A percentile compares a stretch with the other conserved stretches of the same genome.
Conservation (phyloP, 2,113 vertebrate genomes). For the Asarcornis scutulata region DNA sequence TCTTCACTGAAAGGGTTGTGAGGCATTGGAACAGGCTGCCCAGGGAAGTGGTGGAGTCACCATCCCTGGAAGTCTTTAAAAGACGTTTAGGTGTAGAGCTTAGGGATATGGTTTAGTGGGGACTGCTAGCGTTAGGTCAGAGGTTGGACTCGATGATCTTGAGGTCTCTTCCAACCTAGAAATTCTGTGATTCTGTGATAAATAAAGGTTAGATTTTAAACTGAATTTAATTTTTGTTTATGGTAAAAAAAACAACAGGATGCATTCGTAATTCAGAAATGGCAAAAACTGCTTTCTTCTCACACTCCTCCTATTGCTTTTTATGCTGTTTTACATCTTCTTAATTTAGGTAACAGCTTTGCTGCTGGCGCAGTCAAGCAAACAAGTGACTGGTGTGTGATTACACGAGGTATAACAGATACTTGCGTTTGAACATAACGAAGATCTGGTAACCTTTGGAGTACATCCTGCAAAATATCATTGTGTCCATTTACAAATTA, state of each 20-base stretch:
- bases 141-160: no score
- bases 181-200: no score
- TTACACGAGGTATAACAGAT: not conserved
- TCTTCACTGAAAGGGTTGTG: no score
- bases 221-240: not conserved
- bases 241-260: not conserved
- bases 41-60: no score
- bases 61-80: no score
- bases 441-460: not conserved
- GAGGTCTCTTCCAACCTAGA: no score
- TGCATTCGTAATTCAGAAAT: not conserved
- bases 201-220: not conserved
- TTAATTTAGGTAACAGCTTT: conserved; percentile 1
- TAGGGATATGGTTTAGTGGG: no score
- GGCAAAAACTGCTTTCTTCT: not conserved
- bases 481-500: not conserved
- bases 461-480: not conserved
- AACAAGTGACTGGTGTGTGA: not conserved
- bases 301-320: not conserved
- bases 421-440: not conserved
- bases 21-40: no score
- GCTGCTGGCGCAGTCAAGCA: not conserved
- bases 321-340: not conserved
- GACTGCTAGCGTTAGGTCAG: no score
- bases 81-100: no score